Evolutionary conservation across 2,888 invertebrate species (phyloP), one percentile per base, ranked within the genome.

Genomic region (Mesochorus sp.): DNA sequence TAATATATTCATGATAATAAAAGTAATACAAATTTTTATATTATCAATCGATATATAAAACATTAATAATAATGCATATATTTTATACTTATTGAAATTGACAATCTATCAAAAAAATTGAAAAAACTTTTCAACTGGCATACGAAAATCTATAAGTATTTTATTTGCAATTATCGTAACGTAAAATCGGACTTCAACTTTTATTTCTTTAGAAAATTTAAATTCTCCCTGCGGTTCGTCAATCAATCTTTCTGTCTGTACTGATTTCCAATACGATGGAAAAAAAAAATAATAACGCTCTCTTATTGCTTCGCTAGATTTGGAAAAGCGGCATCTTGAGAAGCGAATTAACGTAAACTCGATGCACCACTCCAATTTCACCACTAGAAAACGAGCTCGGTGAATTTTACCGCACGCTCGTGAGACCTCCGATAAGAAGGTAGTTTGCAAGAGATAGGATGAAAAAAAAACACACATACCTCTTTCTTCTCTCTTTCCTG

Each of bases 271-370:
- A 3, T 44, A 62, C 47, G 44, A 64, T 21, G 17, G n/a, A 49
- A 26, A 8, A 61, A 47, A 47, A 19, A 19, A 5, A 6, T 6
- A 47, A 8, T n/a, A n/a, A 19, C 2, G 19, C 17, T 8, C 8
- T 47, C 19, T 17, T 19, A 8, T 47, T 5, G 47, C 17, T 47
- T 61, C 10, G 26, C 14, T 17, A 31, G 28, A 44, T 5, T 44
- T 26, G 19, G 14, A 49, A 14, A 64, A 59, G 24, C 26, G 31
- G 42, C 47, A 66, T 49, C 37, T 44, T 44, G 59, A 66, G 47
- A 70, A 57, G 76, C 59, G 76, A 78, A 78, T 80, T 67, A 80
- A 76, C 53, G 66, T 68, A 70, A 70, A 76, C 55, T 57, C 57
- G 24, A 31, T 57, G 55, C 39, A 51, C 12, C 21, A 44, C 21